Percentiles rank a stretch among this genome's conserved stretches.
Conservation (phyloP, 1,140 invertebrate species). For the Drosophila ficusphila region DNA sequence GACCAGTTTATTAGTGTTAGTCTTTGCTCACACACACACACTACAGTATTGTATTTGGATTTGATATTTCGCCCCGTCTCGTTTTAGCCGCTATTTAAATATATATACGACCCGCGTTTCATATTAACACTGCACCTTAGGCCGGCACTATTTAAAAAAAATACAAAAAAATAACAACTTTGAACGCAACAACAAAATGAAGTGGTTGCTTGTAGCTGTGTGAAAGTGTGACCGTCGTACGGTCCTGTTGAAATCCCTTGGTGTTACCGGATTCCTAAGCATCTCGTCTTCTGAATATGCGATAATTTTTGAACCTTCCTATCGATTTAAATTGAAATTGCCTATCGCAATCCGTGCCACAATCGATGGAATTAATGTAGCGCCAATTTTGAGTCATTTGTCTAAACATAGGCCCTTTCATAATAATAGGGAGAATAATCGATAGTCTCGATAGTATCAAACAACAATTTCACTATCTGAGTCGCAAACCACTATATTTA, state of each 20-base stretch:
- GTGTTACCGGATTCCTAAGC: too few species aligned
- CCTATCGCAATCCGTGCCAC: too few species aligned
- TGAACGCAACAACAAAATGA: constrained; percentile 7
- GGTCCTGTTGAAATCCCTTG: not conserved
- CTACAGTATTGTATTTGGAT: constrained; percentile 4
- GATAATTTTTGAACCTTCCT: too few species aligned
- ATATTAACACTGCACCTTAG: constrained; percentile 10
- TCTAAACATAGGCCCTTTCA: too few species aligned
- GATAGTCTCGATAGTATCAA: too few species aligned
- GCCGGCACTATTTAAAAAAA: constrained; percentile 15
- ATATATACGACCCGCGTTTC: constrained; percentile 17
- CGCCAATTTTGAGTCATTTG: too few species aligned
- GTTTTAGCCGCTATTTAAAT: constrained; percentile 5
- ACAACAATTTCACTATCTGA: too few species aligned
- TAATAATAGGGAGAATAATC: too few species aligned
- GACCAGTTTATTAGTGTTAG: not conserved
- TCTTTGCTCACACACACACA: constrained; percentile 24
- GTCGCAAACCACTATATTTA: too few species aligned
- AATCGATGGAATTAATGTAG: too few species aligned
- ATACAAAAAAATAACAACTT: constrained; percentile 33
- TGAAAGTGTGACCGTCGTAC: not conserved
- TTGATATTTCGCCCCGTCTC: constrained; percentile 13
- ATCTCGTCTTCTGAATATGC: too few species aligned
- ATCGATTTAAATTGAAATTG: too few species aligned
- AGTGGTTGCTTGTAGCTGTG: not conserved